Percentiles rank a stretch among this genome's conserved stretches.
Conservation (phyloP, 2,888 invertebrate species). For the Fragum whitleyi region DNA sequence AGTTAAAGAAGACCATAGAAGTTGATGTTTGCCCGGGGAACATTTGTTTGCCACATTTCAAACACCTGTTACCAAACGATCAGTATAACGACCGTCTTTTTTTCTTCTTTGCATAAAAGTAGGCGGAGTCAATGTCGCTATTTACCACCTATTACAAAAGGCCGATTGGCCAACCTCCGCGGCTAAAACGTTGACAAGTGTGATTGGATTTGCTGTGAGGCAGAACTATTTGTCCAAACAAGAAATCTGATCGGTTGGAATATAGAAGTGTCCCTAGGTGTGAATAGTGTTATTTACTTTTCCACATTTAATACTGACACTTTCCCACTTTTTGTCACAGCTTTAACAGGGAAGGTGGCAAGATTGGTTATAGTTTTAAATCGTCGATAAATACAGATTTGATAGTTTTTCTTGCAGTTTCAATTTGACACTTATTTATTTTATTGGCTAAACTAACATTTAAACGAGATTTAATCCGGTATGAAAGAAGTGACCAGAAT, state of each 20-base stretch:
- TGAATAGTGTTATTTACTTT: conserved; percentile 36
- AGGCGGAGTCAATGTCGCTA: conserved; percentile 29
- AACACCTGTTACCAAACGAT: conserved; percentile 29
- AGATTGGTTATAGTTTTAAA: neutral
- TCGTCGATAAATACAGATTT: neutral
- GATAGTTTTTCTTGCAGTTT: neutral
- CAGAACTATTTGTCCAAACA: conserved; percentile 48
- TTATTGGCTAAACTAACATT: conserved; percentile 18
- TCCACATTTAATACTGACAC: conserved; percentile 27
- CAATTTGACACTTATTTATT: conserved; percentile 24
- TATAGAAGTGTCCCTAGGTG: conserved; percentile 23
- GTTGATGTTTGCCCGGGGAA: neutral
- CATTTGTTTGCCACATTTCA: conserved; percentile 6
- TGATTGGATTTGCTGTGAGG: conserved; percentile 35
- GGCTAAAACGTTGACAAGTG: conserved; percentile 28
- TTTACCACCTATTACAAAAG: conserved; percentile 30
- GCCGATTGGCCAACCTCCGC: conserved; percentile 30
- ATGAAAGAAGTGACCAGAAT: conserved; percentile 1
- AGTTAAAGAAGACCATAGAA: neutral
- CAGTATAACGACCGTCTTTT: conserved; percentile 31
- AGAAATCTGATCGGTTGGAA: conserved; percentile 16
- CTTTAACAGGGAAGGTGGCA: conserved; percentile 10
- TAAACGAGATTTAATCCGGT: neutral
- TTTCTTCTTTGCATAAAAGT: conserved; percentile 26
- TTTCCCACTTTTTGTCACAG: conserved; percentile 19